Percentiles rank a stretch among this genome's conserved stretches.
Conservation (phyloP, 2,113 vertebrate genomes). For the Phyllostomus discolor region DNA sequence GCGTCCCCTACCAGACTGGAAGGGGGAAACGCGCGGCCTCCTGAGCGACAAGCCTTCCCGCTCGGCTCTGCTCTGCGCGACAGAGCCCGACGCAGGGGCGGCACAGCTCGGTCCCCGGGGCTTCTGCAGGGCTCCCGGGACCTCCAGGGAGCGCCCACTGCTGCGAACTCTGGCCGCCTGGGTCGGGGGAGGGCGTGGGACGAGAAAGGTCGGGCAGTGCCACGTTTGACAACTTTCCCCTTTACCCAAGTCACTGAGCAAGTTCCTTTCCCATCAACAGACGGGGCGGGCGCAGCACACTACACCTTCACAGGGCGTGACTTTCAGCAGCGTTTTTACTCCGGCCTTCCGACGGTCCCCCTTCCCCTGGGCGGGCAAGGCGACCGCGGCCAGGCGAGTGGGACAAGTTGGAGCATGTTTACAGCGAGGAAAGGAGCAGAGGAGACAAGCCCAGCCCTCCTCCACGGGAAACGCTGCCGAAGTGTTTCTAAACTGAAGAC, state of each 20-base stretch:
- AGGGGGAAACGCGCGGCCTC: not conserved
- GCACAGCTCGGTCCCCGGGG: not conserved
- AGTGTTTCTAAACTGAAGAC: slow-evolving; percentile 76
- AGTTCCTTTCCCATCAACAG: not conserved
- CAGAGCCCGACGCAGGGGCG: not conserved
- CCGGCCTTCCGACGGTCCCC: not conserved
- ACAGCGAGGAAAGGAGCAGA: slow-evolving; percentile 39
- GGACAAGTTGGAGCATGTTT: slow-evolving; percentile 27
- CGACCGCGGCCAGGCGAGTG: not conserved
- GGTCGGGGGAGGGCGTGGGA: not conserved
- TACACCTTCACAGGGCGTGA: not conserved
- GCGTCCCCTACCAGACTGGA: not conserved
- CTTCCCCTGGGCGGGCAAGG: not conserved
- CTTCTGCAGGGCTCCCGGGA: not conserved
- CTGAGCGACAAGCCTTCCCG: not conserved
- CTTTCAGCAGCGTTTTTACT: not conserved
- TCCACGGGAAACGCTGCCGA: slow-evolving; percentile 57
- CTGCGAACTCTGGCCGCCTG: not conserved
- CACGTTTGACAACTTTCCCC: not conserved
- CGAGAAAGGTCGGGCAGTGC: not conserved
- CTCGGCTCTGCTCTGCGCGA: not conserved
- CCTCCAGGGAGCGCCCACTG: not conserved
- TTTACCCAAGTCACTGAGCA: not conserved
- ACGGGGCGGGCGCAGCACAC: not conserved
- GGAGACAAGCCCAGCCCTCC: slow-evolving; percentile 37